Evolutionary conservation across 2,113 vertebrate genomes (phyloP).

Genomic region (Anoura caudifer): DNA sequence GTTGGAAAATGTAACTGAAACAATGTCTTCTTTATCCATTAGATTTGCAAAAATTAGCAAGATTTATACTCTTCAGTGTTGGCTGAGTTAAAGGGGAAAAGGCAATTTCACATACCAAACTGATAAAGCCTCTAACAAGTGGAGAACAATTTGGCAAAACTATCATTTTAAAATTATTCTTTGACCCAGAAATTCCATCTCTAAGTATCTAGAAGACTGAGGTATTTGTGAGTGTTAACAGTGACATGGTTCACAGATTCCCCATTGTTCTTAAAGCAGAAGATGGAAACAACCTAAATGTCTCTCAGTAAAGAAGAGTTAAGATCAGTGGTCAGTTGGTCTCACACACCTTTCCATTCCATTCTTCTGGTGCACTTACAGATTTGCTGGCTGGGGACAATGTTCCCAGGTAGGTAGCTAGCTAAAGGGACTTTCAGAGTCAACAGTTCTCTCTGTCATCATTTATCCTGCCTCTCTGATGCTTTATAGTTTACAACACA

Average conservation of each 20-base stretch:
- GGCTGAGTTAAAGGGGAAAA: not conserved
- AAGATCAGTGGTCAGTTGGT: not conserved
- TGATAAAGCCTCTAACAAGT: not conserved
- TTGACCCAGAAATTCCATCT: not conserved
- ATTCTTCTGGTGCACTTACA: not conserved
- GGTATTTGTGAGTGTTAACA: not conserved
- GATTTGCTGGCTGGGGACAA: not conserved
- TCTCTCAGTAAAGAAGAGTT: not conserved
- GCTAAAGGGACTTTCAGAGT: not conserved
- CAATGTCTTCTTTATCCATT: not conserved
- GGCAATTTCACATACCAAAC: not conserved
- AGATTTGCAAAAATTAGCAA: not conserved
- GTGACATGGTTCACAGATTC: not conserved
- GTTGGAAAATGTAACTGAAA: not conserved
- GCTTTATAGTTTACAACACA: not conserved
- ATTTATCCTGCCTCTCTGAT: not conserved
- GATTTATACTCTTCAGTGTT: not conserved
- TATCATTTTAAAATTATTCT: conserved; percentile 1
- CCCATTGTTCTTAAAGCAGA: not conserved
- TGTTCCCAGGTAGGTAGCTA: not conserved
- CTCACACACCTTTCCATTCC: not conserved
- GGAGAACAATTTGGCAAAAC: not conserved
- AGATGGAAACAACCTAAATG: not conserved
- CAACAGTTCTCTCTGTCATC: not conserved
- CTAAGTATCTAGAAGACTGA: not conserved